These are phyloP conservation scores for Melanostoma mellinum DNA, from an alignment of 2,888 invertebrate species.

Conservation along the genomic window DNA sequence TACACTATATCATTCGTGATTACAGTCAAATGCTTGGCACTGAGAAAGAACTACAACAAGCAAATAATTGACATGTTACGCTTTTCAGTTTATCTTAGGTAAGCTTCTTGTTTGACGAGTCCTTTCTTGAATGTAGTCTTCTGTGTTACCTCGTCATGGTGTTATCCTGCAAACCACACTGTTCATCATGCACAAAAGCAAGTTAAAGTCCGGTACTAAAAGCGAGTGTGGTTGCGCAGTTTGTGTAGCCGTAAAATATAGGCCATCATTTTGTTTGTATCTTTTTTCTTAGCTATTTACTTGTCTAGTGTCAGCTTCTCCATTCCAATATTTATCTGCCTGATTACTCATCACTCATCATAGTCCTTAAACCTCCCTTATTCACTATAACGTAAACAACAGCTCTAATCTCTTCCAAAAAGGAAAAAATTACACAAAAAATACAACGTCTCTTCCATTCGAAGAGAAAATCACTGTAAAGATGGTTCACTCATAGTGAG, in stretches of 20 bases:
- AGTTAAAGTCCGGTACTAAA: slow-evolving; percentile 11
- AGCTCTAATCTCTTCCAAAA: slow-evolving; percentile 17
- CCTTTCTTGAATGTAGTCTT: neutral
- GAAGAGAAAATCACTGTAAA: slow-evolving; percentile 5
- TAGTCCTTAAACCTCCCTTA: slow-evolving; percentile 1
- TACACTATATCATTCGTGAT: no score
- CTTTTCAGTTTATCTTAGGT: no score
- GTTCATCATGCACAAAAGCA: neutral
- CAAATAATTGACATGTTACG: no score
- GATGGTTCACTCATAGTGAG: slow-evolving; percentile 23
- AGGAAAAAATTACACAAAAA: neutral
- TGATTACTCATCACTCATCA: neutral
- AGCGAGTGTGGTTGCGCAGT: slow-evolving; percentile 58
- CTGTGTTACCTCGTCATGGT: neutral
- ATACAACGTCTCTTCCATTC: slow-evolving; percentile 23
- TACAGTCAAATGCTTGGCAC: no score
- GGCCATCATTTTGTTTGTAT: slow-evolving; percentile 30
- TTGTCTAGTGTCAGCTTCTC: slow-evolving; percentile 23
- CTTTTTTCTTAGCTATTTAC: slow-evolving; percentile 32
- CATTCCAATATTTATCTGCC: neutral
- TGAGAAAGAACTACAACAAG: no score
- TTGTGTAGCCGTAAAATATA: slow-evolving; percentile 44
- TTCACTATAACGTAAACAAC: slow-evolving; percentile 55
- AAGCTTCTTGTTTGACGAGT: no score
- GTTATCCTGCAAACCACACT: slow-evolving; percentile 12